These are phyloP conservation scores for Cladorhizidae sp. DNA, from an alignment of 37 sponge, comb jelly and placozoan species.

Conservation along the genomic window DNA sequence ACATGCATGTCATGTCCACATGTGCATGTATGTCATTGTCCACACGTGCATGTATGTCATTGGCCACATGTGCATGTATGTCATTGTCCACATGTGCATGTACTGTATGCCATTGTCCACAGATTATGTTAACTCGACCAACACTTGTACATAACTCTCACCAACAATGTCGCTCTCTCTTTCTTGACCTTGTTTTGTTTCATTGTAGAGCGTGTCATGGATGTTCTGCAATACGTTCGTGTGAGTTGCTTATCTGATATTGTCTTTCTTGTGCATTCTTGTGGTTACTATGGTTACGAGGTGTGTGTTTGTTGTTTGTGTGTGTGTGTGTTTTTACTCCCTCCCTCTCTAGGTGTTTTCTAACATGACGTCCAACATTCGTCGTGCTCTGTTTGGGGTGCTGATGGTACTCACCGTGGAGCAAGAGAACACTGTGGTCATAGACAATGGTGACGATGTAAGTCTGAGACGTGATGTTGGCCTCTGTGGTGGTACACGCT, in stretches of 20 bases:
- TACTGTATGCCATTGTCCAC: too few relatives aligned
- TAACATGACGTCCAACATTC: constrained; percentile 69
- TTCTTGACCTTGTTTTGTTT: constrained; percentile 8
- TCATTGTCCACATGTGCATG: too few relatives aligned
- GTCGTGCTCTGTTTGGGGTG: constrained; percentile 47
- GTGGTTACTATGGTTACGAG: too few relatives aligned
- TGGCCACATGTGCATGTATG: too few relatives aligned
- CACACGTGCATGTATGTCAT: too few relatives aligned
- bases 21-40: too few relatives aligned
- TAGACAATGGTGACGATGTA: constrained; percentile 71
- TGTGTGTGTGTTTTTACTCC: constrained; percentile 15
- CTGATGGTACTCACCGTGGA: constrained; percentile 41
- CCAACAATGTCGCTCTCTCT: too few relatives aligned
- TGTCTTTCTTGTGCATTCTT: neutral
- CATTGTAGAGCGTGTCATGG: constrained; percentile 60
- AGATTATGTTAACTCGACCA: too few relatives aligned
- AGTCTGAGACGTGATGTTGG: too few relatives aligned
- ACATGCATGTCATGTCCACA: too few relatives aligned
- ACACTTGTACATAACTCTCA: too few relatives aligned
- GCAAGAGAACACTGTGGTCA: constrained; percentile 46
- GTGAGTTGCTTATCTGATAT: constrained; percentile 16
- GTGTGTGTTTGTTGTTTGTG: neutral
- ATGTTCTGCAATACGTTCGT: constrained; percentile 66
- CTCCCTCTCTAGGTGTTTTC: constrained; percentile 48
- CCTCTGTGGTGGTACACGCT: too few relatives aligned